Base-by-base conservation (phyloP, 2,888 invertebrate genomes). In the Synergus umbraculus region DNA sequence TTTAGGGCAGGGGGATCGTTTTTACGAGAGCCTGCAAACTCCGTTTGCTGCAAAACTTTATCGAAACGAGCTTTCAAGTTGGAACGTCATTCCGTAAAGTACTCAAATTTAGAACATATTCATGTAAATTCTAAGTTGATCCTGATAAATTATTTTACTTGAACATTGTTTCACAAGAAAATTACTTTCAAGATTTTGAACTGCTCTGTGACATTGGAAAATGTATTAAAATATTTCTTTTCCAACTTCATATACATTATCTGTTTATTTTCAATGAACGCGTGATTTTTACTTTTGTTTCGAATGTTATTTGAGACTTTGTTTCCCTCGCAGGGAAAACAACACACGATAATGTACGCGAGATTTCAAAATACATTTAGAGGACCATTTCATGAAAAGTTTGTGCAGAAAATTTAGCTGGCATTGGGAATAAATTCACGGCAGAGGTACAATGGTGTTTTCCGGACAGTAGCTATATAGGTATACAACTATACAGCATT, bases 11-110 rank as follows among this genome's bases (percentile, higher is more conserved):
- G 12, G 22, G 44, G 49, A 49, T 29, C 22, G 54, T 73, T 73
- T 73, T 73, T 73, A 73, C 54, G 73, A 73, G 73, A 54, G 22
- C 54, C 49, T 49, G 49, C 49, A 10, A 73, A 73, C 49, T 73
- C 73, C n/a, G 49, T 73, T 54, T 49, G 10, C 49, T 73, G 54
- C 54, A 22, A 73, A 73, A 54, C 73, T 73, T 73, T 49, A 37
- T 37, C 10, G 73, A 37, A 73, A 73, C 49, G 73, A 73, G 73
- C 54, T 73, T 73, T 73, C 73, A n/a, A 73, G 73, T 73, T 73
- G 49, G 54, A 41, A 73, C 73, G 73, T 73, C 73, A 73, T 54
- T 73, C 37, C 54, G 15, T 37, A 73, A 46, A 73, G 54, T 73
- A 73, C 49, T 37, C 9, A 73, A 73, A n/a, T 73, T 66, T 67